Evolutionary conservation across 2,113 vertebrate species (phyloP), one percentile per base, ranked within the genome.

Genomic region (Lethenteron camtschaticum): DNA sequence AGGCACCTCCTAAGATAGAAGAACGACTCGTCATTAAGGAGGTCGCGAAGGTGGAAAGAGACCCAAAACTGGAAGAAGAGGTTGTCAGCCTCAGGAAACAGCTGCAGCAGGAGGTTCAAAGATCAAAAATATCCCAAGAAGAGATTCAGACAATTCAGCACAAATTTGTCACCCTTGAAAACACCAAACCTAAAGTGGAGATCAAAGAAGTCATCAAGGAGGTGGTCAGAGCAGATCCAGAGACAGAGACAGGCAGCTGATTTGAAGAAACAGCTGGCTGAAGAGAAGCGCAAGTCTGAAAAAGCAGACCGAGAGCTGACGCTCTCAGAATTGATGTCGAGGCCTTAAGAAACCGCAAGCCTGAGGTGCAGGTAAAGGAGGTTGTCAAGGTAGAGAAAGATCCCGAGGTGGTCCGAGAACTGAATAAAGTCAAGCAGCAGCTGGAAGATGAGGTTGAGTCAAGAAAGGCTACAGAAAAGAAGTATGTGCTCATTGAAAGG

Each of bases 1-100:
- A 88, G 70, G 92, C 96, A 70, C 83, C 90, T 69, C 78, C 87
- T 70, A 90, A 95, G 10, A 90, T 87, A 0, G 90, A 97, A 76
- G 89, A 94, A 74, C 92, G 87, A 73, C 86, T 95, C 75, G 89
- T 86, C 0, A 88, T 97, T 74, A 90, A 87, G 73, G 94, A 99
- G 76, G 94, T 99, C 20, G 94, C 86, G 78, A 85, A 77, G 74
- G 76, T 99, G 73, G 95, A 87, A 75, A 85, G 86, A 95, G 79
- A 84, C 89, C 70, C 82, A 86, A 55, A 83, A 85, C 71, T 88
- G 96, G 78, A 84, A 91, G 1, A 85, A 85, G 57, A 84, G 79
- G 75, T 81, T 2, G 63, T 24, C 2, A 66, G 24, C 24, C 63
- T 96, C 70, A 90, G 86, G 68, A 80, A 83, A 3, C 89, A 90